Evolutionary conservation across 2,113 vertebrate species (phyloP), one percentile per base, ranked within the genome.

Genomic region (Ochotona princeps): DNA sequence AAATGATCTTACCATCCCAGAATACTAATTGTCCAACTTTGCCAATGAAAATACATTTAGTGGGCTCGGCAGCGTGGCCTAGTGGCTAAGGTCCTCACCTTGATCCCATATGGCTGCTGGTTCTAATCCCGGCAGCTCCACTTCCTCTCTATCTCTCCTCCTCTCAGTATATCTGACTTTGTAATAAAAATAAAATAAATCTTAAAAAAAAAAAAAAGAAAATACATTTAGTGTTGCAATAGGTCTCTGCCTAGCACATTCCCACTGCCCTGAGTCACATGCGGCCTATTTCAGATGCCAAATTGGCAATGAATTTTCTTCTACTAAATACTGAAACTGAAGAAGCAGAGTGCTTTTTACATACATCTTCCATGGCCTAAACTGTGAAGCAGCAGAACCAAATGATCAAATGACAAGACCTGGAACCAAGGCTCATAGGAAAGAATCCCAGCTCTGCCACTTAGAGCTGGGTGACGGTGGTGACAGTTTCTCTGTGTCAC

Each of bases 321-420:
- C 92, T 72, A 92, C 66, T 90, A 70, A 94, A 80, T 30, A 65
- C 10, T 11, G 65, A 76, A 51, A 63, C 30, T 15, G 23, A 74
- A 85, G 93, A 96, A 47, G 20, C 63, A n/a, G 15, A 85, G 23
- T 8, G 0, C 7, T 90, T 72, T 61, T 66, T 32, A 26, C 26
- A 38, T 72, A 65, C 51, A 26, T 91, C 65, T 87, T 87, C 73
- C 38, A 87, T 87, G 87, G 57, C 9, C 15, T 87, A 93, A 57
- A 51, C 4, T 66, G 26, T 25, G 9, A 89, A 30, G 74, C 47
- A 83, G 61, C 13, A 89, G 54, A 95, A 93, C 83, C 84, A 28
- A 73, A 72, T 44, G 30, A 72, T 61, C 75, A 63, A 72, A 61
- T 30, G 21, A 73, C 38, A 93, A 81, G 60, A 80, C 63, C 25